Evolutionary conservation across 2,797 vertebrate genomes (phyloP).

Genomic region (Sebastes goodei): DNA sequence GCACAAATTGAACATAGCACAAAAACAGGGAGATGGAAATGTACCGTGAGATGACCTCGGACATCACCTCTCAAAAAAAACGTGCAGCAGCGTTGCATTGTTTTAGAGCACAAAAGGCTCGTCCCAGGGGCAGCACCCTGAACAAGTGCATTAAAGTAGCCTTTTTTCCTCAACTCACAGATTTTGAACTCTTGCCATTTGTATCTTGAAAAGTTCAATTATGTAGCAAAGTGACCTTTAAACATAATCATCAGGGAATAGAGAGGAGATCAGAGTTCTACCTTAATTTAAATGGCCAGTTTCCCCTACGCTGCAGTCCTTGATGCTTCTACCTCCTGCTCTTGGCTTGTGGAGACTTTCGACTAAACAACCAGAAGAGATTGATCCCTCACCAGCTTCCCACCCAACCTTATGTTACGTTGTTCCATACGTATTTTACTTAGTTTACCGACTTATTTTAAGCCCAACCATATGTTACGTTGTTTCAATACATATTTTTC

Average conservation of each 20-base stretch:
- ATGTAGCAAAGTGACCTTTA: slow-evolving; percentile 37
- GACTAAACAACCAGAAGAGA: slow-evolving; percentile 1
- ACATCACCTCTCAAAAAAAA: not conserved
- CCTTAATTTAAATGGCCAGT: not conserved
- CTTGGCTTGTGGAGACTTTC: not conserved
- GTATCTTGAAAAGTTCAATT: slow-evolving; percentile 21
- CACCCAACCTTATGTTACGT: not conserved
- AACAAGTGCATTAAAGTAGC: not conserved
- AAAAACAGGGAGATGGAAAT: not conserved
- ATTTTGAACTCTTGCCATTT: not conserved
- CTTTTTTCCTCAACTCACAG: not conserved
- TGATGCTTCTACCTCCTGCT: not conserved
- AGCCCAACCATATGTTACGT: not conserved
- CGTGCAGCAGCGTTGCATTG: not conserved
- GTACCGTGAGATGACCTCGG: not conserved
- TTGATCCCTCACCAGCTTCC: slow-evolving; percentile 7
- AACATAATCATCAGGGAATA: slow-evolving; percentile 6
- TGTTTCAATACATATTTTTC: no score
- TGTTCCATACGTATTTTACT: no score
- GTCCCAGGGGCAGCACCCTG: not conserved
- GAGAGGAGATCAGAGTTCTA: not conserved
- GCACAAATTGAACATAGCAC: not conserved
- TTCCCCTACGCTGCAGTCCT: not conserved
- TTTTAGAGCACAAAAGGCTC: not conserved
- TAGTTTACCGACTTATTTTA: no score